Conservation (phyloP, 2,888 invertebrate species). For the Brachypterus glaber region DNA sequence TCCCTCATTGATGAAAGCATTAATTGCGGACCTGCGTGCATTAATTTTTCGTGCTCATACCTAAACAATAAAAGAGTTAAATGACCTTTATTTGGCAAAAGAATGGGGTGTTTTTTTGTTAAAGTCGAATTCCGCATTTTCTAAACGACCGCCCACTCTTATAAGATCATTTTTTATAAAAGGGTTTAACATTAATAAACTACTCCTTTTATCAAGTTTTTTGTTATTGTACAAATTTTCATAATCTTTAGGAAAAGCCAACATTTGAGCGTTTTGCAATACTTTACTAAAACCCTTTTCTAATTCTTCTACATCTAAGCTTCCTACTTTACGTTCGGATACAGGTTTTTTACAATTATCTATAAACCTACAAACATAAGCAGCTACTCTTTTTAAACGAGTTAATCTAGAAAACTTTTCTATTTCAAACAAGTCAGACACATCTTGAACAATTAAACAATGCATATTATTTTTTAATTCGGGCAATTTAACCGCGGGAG, state of each 20-base stretch:
- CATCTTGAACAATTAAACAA: too few relatives aligned
- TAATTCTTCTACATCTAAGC: conserved; percentile 1
- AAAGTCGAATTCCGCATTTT: conserved; percentile 10
- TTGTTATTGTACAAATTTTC: conserved; percentile 2
- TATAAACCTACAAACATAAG: conserved; percentile 2
- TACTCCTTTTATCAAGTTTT: background rate
- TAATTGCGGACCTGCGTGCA: conserved; percentile 18
- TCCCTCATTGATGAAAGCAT: conserved; percentile 15
- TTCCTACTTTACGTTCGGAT: background rate
- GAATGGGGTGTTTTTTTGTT: conserved; percentile 18
- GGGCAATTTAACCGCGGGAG: too few relatives aligned
- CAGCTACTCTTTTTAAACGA: conserved; percentile 1
- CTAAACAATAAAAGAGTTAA: conserved; percentile 16
- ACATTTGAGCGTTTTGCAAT: background rate
- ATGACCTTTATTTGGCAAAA: too few relatives aligned
- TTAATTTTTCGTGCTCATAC: conserved; percentile 14
- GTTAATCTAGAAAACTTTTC: conserved; percentile 2
- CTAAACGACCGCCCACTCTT: conserved; percentile 17
- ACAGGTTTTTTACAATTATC: background rate
- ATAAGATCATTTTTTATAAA: conserved; percentile 17
- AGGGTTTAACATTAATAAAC: conserved; percentile 12
- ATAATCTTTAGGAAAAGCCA: conserved; percentile 9
- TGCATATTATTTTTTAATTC: too few relatives aligned
- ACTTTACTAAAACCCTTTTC: conserved; percentile 1
- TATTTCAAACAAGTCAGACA: conserved; percentile 1